Conservation (phyloP, 2,888 invertebrate genomes). For the Ferrisia virgata region DNA sequence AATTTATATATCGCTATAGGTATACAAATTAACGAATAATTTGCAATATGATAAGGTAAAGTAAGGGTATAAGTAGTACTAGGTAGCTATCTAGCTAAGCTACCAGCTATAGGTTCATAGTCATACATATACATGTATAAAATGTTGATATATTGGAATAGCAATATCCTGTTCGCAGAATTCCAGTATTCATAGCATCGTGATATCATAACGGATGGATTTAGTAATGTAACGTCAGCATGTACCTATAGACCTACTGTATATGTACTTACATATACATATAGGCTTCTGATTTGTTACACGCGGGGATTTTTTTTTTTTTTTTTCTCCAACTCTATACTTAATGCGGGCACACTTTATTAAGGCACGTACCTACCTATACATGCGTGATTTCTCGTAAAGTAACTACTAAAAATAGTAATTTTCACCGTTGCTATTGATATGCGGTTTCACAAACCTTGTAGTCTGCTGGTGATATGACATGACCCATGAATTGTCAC, state of each 20-base stretch:
- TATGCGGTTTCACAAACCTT: slow-evolving; percentile 27
- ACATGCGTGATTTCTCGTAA: slow-evolving; percentile 21
- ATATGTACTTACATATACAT: no score
- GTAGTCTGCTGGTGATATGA: background rate
- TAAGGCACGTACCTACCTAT: background rate
- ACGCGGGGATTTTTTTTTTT: no score
- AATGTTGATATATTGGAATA: background rate
- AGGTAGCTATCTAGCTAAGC: no score
- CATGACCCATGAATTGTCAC: slow-evolving; percentile 19
- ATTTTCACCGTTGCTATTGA: slow-evolving; percentile 14
- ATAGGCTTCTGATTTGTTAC: slow-evolving; percentile 6
- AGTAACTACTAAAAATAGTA: slow-evolving; percentile 3
- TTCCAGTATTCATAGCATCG: background rate
- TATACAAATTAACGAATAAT: background rate
- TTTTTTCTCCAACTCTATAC: no score
- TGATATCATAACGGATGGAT: slow-evolving; percentile 31
- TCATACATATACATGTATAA: no score
- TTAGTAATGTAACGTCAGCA: slow-evolving; percentile 23
- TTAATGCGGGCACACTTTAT: slow-evolving; percentile 18
- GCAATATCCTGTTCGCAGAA: slow-evolving; percentile 29
- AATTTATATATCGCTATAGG: background rate
- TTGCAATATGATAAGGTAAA: no score
- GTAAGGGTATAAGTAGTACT: no score
- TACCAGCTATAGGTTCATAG: no score
- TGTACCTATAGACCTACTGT: background rate